A percentile compares a stretch with the other conserved stretches of the same genome.
phyloP scores from a whole-genome alignment of 2,888 invertebrate genomes.

The Lasioglossum calceatum region DNA sequence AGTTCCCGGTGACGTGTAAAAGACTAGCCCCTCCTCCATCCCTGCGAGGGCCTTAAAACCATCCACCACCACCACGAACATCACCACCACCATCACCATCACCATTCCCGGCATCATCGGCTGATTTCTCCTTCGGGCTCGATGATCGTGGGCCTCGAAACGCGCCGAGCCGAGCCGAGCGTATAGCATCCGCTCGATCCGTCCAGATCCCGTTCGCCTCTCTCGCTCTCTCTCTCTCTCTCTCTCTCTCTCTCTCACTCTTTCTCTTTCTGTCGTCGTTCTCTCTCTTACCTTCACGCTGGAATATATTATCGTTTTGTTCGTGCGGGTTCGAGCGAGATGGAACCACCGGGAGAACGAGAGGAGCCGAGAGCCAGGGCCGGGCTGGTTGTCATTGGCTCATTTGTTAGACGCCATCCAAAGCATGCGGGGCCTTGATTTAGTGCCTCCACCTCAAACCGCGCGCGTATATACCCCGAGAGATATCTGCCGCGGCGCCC shows the following conservation, averaged over 20 bases:
- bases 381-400: conserved; percentile 84
- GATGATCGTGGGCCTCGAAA: conserved; percentile 70
- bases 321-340: conserved; percentile 75
- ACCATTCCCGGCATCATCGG: conserved; percentile 34
- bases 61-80: background rate
- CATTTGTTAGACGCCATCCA: conserved; percentile 85
- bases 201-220: conserved; percentile 72
- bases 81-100: background rate
- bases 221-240: conserved; percentile 56
- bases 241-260: conserved; percentile 46
- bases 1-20: conserved; percentile 77
- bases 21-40: conserved; percentile 50
- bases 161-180: conserved; percentile 30
- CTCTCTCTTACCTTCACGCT: conserved; percentile 61
- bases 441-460: conserved; percentile 82
- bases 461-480: conserved; percentile 73
- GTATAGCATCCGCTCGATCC: conserved; percentile 72
- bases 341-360: conserved; percentile 68
- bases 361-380: conserved; percentile 71
- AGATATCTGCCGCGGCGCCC: conserved; percentile 76
- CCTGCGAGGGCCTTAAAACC: conserved; percentile 10
- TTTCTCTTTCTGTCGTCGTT: background rate
- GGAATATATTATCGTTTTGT: conserved; percentile 84
- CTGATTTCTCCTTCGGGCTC: conserved; percentile 68
- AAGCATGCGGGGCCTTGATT: conserved; percentile 84